Evolutionary conservation across 2,113 vertebrate species (phyloP), one percentile per base, ranked within the genome.

Genomic region (Osmerus eperlanus): DNA sequence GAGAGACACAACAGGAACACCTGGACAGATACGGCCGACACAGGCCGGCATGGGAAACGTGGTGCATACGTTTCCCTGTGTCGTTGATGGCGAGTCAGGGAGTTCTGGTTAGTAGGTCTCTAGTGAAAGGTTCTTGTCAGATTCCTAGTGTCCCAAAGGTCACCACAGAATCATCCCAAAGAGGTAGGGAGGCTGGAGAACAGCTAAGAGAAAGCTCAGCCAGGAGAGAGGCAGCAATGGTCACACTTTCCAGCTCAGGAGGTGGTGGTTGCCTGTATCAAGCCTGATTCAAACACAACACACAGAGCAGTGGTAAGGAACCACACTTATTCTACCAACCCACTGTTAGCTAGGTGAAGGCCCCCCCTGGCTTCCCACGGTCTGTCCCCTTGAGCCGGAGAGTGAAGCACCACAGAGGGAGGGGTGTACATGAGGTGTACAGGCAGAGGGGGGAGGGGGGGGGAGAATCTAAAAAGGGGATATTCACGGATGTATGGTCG

Each of bases 401-500:
- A 86, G 76, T n/a, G 72, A 74, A 53, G 81, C 76, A 83, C 72
- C 82, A 80, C 79, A 70, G 65, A 82, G 74, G 71, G 79, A 74
- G 11, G 55, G 12, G 71, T 41, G 25, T 28, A 28, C 2, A 28
- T 51, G 3, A 58, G 61, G 67, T 79, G 63, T 63, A 79, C 71
- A 79, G 72, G 62, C 66, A 71, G 79, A 80, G 72, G 82, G 47
- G 32, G 21, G 18, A 21, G 8, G 32, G 36, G 12, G 25, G 28
- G 75, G 78, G 79, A 81, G 71, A 85, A 90, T 78, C 54, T 84
- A 89, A 88, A 90, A 85, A 70, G 80, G 80, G 79, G 86, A 93
- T 93, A 93, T 90, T 93, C 92, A 93, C 92, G 89, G 90, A 91
- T 91, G 85, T 92, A 93, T 87, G 86, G 92, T 88, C 90, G 92